A percentile compares a stretch with the other conserved stretches of the same genome.
Evolutionary conservation across 2,113 vertebrate genomes (phyloP).

Genomic region (Nettapus auritus): DNA sequence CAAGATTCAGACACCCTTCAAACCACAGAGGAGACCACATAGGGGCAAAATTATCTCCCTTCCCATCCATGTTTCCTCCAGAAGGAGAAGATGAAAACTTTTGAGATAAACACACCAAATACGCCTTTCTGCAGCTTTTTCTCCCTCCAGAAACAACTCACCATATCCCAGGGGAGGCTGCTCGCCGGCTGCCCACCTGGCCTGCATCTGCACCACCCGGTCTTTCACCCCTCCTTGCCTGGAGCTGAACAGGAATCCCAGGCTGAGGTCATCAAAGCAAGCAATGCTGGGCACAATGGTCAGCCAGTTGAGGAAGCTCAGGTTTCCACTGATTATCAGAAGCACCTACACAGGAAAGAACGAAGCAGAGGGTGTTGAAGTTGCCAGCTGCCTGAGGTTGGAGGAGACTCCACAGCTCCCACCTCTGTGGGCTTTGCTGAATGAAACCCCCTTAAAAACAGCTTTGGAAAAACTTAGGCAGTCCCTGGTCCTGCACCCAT

Average conservation of each 20-base stretch:
- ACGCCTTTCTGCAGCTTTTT: rapidly evolving
- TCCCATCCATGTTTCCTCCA: not conserved
- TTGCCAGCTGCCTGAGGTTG: not conserved
- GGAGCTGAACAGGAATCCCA: constrained; percentile 81
- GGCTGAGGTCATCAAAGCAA: constrained; percentile 88
- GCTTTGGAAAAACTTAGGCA: not conserved
- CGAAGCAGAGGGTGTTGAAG: not conserved
- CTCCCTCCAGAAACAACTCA: constrained; percentile 23
- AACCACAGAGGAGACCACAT: rapidly evolving
- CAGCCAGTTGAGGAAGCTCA: constrained; percentile 98
- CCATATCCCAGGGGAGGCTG: constrained; percentile 50
- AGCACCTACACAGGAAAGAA: constrained; percentile 69
- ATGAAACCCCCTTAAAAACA: not conserved
- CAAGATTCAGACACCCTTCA: rapidly evolving
- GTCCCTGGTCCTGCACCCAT: not conserved
- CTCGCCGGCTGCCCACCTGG: not conserved
- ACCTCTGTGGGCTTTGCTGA: not conserved
- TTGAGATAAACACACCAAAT: not conserved
- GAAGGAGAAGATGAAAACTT: rapidly evolving
- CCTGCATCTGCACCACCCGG: constrained; percentile 73
- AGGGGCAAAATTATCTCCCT: not conserved
- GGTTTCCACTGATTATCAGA: constrained; percentile 91
- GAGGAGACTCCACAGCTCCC: not conserved
- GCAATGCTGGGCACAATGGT: constrained; percentile 92
- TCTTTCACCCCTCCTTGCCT: constrained; percentile 51